Conservation (phyloP, 2,888 invertebrate species). For the Crocallis elinguaria region DNA sequence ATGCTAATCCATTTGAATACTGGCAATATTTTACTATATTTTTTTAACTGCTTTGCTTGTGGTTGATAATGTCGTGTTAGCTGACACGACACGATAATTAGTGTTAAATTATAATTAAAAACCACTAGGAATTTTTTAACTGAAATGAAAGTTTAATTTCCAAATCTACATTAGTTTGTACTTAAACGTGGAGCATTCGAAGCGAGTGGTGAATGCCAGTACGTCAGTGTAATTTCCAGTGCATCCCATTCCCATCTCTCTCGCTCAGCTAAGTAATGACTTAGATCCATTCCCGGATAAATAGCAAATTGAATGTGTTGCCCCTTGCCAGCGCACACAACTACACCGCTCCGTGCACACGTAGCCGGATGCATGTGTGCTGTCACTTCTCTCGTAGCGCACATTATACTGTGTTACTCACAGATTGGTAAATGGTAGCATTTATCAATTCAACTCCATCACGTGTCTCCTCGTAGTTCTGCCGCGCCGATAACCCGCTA, state of each 20-base stretch:
- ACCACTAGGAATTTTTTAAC: not conserved
- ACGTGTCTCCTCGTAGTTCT: too few species aligned
- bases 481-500: conserved; percentile 72
- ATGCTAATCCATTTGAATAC: too few species aligned
- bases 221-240: conserved; percentile 77
- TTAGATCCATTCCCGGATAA: conserved; percentile 84
- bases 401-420: conserved; percentile 38
- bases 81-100: too few species aligned
- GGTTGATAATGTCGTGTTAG: too few species aligned
- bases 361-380: conserved; percentile 38
- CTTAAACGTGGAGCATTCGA: conserved; percentile 31
- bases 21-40: too few species aligned
- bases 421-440: conserved; percentile 44
- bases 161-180: conserved; percentile 30
- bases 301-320: conserved; percentile 83
- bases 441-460: conserved; percentile 7
- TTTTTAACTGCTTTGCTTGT: too few species aligned
- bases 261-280: conserved; percentile 84
- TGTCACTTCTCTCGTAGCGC: conserved; percentile 15
- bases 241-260: conserved; percentile 77
- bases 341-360: conserved; percentile 43
- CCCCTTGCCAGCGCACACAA: conserved; percentile 54
- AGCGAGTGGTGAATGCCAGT: conserved; percentile 55
- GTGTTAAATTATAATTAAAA: not conserved
- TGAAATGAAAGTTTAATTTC: conserved; percentile 34